Conservation (phyloP, 1,140 invertebrate genomes). For the Bombyx mandarina region DNA sequence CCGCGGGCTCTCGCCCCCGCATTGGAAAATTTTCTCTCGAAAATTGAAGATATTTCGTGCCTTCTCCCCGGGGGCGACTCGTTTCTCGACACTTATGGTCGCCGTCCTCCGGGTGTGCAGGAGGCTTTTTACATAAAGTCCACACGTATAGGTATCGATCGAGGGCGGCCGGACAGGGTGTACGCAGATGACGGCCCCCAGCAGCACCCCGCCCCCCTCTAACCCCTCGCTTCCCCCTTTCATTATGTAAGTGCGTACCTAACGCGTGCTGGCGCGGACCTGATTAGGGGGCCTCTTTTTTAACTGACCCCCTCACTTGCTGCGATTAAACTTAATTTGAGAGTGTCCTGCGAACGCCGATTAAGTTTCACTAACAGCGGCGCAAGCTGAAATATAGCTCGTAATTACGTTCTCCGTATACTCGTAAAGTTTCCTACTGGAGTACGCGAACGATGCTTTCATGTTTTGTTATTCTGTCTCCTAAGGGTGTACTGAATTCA, state of each 20-base stretch:
- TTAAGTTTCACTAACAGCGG: slow-evolving; percentile 39
- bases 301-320: slow-evolving; percentile 64
- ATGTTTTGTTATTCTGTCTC: too few relatives aligned
- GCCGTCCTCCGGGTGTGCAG: slow-evolving; percentile 61
- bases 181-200: slow-evolving; percentile 64
- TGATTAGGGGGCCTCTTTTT: slow-evolving; percentile 67
- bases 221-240: slow-evolving; percentile 53
- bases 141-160: slow-evolving; percentile 69
- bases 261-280: slow-evolving; percentile 65
- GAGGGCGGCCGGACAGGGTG: slow-evolving; percentile 60
- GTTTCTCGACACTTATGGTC: slow-evolving; percentile 69
- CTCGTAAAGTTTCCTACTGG: too few relatives aligned
- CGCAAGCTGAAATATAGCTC: slow-evolving; percentile 20
- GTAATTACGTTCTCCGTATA: slow-evolving; percentile 10
- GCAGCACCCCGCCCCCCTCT: slow-evolving; percentile 12
- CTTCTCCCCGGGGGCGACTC: slow-evolving; percentile 62
- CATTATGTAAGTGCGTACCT: slow-evolving; percentile 67
- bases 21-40: slow-evolving; percentile 69
- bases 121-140: slow-evolving; percentile 70
- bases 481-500: too few relatives aligned
- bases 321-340: slow-evolving; percentile 64
- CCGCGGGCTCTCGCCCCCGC: slow-evolving; percentile 57
- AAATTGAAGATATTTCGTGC: slow-evolving; percentile 69
- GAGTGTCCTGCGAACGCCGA: slow-evolving; percentile 41
- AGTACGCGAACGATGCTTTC: too few relatives aligned